phyloP scores from a whole-genome alignment of 2,113 vertebrate species.

The Pipra filicauda region DNA sequence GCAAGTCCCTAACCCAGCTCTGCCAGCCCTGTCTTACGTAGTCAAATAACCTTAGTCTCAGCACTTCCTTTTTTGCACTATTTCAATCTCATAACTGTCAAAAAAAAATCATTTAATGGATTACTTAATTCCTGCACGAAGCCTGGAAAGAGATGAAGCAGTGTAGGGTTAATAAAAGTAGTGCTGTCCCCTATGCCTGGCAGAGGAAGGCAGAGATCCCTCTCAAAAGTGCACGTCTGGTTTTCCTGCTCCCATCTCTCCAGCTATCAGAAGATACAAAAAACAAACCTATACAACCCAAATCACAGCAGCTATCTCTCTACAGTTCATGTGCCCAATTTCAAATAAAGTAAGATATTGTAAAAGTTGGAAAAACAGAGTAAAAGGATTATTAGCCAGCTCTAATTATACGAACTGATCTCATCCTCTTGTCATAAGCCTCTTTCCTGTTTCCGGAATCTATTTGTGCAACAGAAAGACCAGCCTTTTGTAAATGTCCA shows the following conservation, averaged over 20 bases:
- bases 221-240: neutral
- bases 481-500: constrained; percentile 32
- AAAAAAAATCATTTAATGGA: neutral
- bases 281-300: neutral
- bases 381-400: constrained; percentile 78
- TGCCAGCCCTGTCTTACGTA: neutral
- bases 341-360: constrained; percentile 57
- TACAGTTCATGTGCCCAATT: neutral
- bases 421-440: constrained; percentile 83
- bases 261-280: neutral
- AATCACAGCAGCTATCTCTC: neutral
- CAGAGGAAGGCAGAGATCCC: neutral
- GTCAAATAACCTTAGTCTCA: neutral
- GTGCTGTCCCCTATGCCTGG: fast-evolving
- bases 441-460: constrained; percentile 73
- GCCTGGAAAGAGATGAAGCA: neutral
- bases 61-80: neutral
- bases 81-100: neutral
- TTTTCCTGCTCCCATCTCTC: neutral
- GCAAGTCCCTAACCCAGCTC: neutral
- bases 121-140: neutral
- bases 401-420: constrained; percentile 85
- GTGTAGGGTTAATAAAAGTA: neutral
- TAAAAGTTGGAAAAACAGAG: constrained; percentile 66
- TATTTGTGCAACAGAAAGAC: constrained; percentile 58